phyloP scores from a whole-genome alignment of 2,797 vertebrate genomes.

The Tenualosa thibaudeaui region DNA sequence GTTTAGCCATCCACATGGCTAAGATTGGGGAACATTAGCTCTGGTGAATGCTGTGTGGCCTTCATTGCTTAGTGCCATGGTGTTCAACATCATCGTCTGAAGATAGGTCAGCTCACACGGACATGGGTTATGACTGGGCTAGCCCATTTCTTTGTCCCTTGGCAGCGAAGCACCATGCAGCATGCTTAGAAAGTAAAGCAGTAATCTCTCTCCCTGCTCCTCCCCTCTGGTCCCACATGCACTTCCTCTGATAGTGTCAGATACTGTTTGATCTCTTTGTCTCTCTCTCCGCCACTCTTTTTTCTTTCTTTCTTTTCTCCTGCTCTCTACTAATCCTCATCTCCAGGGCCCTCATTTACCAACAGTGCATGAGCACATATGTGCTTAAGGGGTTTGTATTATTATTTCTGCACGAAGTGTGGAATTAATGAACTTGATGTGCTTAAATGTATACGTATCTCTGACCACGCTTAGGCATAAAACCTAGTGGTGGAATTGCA shows the following conservation, averaged over 20 bases:
- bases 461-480: too few species aligned
- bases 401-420: too few species aligned
- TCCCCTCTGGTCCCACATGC: neutral
- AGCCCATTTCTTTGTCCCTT: neutral
- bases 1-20: neutral
- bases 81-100: neutral
- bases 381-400: neutral
- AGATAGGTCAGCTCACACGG: neutral
- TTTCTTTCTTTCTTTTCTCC: neutral
- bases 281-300: neutral
- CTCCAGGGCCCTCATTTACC: too few species aligned
- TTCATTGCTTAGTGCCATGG: too few species aligned
- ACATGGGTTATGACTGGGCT: neutral
- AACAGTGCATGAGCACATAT: too few species aligned
- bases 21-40: neutral
- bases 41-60: too few species aligned
- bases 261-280: slow-evolving; percentile 8
- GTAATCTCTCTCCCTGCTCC: neutral
- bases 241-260: neutral
- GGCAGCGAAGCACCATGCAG: neutral
- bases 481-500: too few species aligned
- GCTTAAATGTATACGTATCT: too few species aligned
- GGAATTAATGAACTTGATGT: too few species aligned
- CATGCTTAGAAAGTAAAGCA: neutral
- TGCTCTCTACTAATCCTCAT: neutral